Base-by-base conservation (phyloP, 2,888 invertebrate species). In the Ischnura elegans region DNA sequence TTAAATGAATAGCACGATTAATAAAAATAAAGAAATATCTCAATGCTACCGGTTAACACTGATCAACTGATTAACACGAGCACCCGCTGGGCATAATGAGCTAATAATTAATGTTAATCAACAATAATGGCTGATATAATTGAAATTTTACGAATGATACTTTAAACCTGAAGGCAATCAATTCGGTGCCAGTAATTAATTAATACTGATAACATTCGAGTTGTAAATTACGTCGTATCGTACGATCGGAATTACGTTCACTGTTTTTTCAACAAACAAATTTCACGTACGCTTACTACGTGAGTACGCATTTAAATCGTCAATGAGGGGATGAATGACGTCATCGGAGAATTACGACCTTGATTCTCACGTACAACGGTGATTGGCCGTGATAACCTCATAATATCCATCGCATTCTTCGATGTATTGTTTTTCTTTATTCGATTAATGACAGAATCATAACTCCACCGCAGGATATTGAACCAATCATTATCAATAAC, bases 41-140 rank as follows among this genome's bases (percentile, higher is more conserved):
- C 76, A 36, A 36, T 76, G 16, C 76, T 76, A 76, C 36, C 76
- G 36, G 36, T 76, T 76, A 36, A 76, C 36, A 76, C 36, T 76
- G 76, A 8, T 76, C 25, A 13, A 29, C 36, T 76, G 76, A 76
- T 76, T 76, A 76, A 76, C 76, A n/a, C 76, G 10, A 13, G 10
- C 76, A 25, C 76, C 13, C 76, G 10, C 36, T 76, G 76, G 76
- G 29, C 76, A 13, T 76, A 36, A 76, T 76, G 76, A 76, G 76
- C 61, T n/a, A 76, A 76, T 76, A 76, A 76, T 76, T 76, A 76
- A 76, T 36, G 76, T 76, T 76, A 76, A 76, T 76, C 29, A 76
- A 36, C 29, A 76, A 76, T 36, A 36, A 36, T 36, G 36, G 36
- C 2, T 76, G 8, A 36, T 76, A 76, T 76, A 76, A 76, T 76